phyloP scores from a whole-genome alignment of 92 coral and sea anemone species.

The Anthopleura xanthogrammica region DNA sequence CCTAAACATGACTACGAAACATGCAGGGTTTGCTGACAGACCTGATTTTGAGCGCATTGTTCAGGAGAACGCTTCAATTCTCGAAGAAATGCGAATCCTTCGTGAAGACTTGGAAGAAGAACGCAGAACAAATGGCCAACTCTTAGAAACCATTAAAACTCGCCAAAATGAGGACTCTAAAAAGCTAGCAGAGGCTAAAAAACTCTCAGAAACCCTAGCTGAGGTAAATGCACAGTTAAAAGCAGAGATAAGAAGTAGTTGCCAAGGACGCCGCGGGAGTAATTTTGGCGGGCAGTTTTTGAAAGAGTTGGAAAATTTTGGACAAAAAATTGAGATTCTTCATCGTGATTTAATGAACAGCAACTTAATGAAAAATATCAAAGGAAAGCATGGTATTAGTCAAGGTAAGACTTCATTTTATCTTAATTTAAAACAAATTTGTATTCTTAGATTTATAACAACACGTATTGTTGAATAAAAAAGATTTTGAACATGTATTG shows the following conservation, averaged over 20 bases:
- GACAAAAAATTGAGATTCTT: constrained; percentile 51
- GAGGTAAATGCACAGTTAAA: constrained; percentile 70
- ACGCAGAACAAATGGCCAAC: constrained; percentile 61
- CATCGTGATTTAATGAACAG: constrained; percentile 59
- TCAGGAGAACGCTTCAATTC: constrained; percentile 61
- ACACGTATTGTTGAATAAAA: neutral
- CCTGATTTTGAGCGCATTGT: constrained; percentile 70
- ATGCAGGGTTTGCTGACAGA: constrained; percentile 44
- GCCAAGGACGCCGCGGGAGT: constrained; percentile 45
- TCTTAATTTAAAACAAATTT: neutral
- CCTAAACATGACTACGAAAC: constrained; percentile 62
- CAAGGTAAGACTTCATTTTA: constrained; percentile 45
- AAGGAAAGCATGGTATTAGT: constrained; percentile 41
- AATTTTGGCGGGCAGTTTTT: constrained; percentile 38
- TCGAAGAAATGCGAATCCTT: constrained; percentile 58
- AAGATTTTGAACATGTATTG: neutral
- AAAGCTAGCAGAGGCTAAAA: constrained; percentile 53
- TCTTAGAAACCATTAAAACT: constrained; percentile 57
- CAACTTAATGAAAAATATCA: constrained; percentile 46
- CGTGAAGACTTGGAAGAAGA: constrained; percentile 66
- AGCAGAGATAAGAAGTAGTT: constrained; percentile 42
- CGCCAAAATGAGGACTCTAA: constrained; percentile 58
- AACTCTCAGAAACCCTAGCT: constrained; percentile 56
- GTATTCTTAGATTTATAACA: neutral
- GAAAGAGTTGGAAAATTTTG: constrained; percentile 37